Conservation (phyloP, 2,113 vertebrate species). For the Sphaerodactylus townsendi region DNA sequence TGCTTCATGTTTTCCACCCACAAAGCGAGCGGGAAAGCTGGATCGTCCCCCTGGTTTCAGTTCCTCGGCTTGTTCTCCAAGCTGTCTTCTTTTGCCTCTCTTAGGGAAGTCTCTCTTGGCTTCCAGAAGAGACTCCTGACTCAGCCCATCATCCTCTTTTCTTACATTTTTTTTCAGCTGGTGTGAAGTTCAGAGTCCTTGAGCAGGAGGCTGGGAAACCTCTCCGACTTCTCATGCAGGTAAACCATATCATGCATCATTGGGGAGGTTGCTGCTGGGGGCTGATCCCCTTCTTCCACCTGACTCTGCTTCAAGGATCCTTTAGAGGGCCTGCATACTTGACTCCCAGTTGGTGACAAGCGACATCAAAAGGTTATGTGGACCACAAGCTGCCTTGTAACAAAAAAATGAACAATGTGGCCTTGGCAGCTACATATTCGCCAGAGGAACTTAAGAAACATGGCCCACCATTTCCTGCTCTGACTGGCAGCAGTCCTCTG, state of each 20-base stretch:
- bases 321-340: no score
- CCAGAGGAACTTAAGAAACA: no score
- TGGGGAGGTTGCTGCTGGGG: background rate
- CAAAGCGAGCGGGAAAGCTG: background rate
- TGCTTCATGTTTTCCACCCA: background rate
- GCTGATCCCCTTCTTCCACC: background rate
- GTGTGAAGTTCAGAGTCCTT: constrained; percentile 91
- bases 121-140: background rate
- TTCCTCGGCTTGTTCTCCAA: no score
- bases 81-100: background rate
- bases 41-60: background rate
- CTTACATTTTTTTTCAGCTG: constrained; percentile 76
- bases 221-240: constrained; percentile 95
- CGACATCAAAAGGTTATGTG: no score
- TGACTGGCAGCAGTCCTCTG: no score
- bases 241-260: constrained; percentile 45
- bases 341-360: no score
- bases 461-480: no score
- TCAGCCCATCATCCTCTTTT: background rate
- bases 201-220: constrained; percentile 83
- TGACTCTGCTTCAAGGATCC: background rate
- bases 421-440: no score
- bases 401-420: no score
- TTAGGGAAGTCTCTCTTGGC: background rate
- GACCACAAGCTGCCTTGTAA: no score